A percentile compares a stretch with the other conserved stretches of the same genome.
These are phyloP conservation scores for Chrysemys picta DNA, from an alignment of 2,113 vertebrate species.

Conservation along the genomic window DNA sequence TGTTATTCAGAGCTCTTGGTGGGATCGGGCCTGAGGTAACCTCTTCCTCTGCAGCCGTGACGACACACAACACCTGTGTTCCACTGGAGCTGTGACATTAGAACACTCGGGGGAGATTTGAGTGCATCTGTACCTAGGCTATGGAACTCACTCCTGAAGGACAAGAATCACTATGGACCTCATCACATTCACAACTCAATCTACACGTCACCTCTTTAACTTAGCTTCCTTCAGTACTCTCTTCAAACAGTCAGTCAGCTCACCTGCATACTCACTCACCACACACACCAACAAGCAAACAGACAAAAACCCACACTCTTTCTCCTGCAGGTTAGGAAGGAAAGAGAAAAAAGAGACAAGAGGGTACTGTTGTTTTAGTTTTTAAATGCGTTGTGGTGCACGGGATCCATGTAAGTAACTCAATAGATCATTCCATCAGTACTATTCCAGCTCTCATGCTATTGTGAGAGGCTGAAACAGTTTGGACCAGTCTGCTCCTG, in stretches of 20 bases:
- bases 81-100: not conserved
- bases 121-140: not conserved
- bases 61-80: not conserved
- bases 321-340: not conserved
- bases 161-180: not conserved
- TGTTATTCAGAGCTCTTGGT: not conserved
- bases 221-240: not conserved
- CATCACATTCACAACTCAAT: not conserved
- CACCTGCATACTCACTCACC: not conserved
- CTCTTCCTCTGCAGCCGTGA: not conserved
- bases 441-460: not conserved
- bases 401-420: not conserved
- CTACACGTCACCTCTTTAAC: not conserved
- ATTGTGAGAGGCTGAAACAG: not conserved
- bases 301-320: not conserved
- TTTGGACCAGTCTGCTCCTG: not conserved
- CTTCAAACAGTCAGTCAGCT: not conserved
- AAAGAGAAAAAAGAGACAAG: not conserved
- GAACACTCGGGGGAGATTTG: not conserved
- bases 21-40: not conserved
- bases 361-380: not conserved
- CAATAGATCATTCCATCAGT: slow-evolving; percentile 18
- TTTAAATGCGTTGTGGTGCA: slow-evolving; percentile 3
- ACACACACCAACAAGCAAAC: too few relatives aligned
- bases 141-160: not conserved